A percentile compares a stretch with the other conserved stretches of the same genome.
Conservation (phyloP, 2,797 vertebrate species). For the Smutsia gigantea region DNA sequence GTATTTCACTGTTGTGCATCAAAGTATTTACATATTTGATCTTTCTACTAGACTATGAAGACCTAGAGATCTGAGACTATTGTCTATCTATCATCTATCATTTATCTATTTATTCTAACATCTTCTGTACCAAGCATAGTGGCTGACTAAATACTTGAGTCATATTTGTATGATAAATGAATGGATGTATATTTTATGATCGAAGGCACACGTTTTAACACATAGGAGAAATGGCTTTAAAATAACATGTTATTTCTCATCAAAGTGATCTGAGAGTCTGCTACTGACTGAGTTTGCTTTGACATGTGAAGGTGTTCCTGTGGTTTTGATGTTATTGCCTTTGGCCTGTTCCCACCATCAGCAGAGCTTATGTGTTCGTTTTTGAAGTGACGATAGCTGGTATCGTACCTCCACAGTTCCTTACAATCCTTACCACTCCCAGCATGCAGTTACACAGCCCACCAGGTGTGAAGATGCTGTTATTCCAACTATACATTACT, state of each 20-base stretch:
- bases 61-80: not conserved
- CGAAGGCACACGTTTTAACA: slow-evolving; percentile 33
- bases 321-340: slow-evolving; percentile 28
- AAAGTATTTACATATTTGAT: slow-evolving; percentile 27
- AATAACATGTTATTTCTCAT: slow-evolving; percentile 50
- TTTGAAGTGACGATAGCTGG: slow-evolving; percentile 35
- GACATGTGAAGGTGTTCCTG: not conserved
- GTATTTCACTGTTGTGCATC: not conserved
- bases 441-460: slow-evolving; percentile 55
- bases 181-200: slow-evolving; percentile 31
- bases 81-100: not conserved
- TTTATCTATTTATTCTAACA: not conserved
- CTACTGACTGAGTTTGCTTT: slow-evolving; percentile 31
- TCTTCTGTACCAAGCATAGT: not conserved
- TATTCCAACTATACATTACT: slow-evolving; percentile 44
- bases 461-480: slow-evolving; percentile 53
- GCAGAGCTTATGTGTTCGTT: not conserved
- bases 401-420: not conserved
- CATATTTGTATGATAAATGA: not conserved
- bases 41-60: not conserved
- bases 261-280: not conserved
- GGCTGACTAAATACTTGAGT: not conserved
- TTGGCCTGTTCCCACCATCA: slow-evolving; percentile 27
- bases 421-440: slow-evolving; percentile 52
- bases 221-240: slow-evolving; percentile 23